Percentiles rank a stretch among this genome's conserved stretches.
Conservation (phyloP, 2,797 vertebrate species). For the Enteromius afrohamiltoni region DNA sequence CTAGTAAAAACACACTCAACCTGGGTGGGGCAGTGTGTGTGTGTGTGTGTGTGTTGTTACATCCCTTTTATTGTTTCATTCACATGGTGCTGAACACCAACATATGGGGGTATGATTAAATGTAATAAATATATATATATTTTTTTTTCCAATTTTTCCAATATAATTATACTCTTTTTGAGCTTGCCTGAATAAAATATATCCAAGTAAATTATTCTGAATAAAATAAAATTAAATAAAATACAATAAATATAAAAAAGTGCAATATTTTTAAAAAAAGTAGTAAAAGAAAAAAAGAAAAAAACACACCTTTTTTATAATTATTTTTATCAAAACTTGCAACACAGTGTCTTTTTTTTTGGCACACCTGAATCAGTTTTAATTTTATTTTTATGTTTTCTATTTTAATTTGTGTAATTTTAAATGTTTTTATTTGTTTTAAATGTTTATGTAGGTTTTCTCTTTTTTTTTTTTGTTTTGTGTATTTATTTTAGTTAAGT, state of each 20-base stretch:
- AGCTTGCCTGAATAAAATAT: background rate
- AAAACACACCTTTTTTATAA: too few relatives aligned
- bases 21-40: constrained; percentile 27
- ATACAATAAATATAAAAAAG: background rate
- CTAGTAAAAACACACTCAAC: constrained; percentile 33
- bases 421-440: background rate
- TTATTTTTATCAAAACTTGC: too few relatives aligned
- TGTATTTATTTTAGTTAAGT: background rate
- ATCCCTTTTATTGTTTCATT: constrained; percentile 25
- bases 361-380: too few relatives aligned
- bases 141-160: too few relatives aligned
- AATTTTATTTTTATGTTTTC: too few relatives aligned
- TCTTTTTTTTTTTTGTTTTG: background rate
- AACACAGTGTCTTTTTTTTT: too few relatives aligned
- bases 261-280: background rate
- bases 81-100: background rate
- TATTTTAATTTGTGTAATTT: background rate
- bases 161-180: background rate
- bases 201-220: background rate
- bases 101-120: background rate
- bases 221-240: background rate
- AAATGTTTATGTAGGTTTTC: background rate
- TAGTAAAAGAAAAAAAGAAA: too few relatives aligned
- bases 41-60: constrained; percentile 22
- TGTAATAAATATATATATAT: background rate